A percentile compares a stretch with the other conserved stretches of the same genome.
phyloP scores from a whole-genome alignment of 2,797 vertebrate genomes.

The Schizopygopsis malacanthus region DNA sequence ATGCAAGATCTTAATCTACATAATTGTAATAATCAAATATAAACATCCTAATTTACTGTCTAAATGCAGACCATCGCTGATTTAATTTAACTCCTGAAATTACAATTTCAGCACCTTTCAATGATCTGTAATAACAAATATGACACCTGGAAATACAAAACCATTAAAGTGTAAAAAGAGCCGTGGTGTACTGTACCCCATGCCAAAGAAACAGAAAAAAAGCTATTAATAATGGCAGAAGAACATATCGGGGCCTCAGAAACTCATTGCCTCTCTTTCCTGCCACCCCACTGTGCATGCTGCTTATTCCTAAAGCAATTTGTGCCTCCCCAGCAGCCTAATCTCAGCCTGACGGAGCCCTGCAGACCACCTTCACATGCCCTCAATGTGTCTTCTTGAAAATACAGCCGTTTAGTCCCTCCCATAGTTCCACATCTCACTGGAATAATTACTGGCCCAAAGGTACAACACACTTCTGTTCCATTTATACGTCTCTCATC shows the following conservation, averaged over 20 bases:
- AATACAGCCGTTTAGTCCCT: constrained; percentile 24
- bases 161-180: not conserved
- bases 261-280: constrained; percentile 39
- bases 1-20: not conserved
- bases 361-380: constrained; percentile 33
- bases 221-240: constrained; percentile 25
- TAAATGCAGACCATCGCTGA: not conserved
- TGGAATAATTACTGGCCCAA: constrained; percentile 47
- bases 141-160: not conserved
- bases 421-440: constrained; percentile 11
- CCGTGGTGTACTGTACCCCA: not conserved
- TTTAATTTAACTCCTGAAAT: not conserved
- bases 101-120: not conserved
- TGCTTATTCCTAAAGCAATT: constrained; percentile 45
- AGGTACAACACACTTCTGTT: constrained; percentile 19
- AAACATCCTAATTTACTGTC: not conserved
- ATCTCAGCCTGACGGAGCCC: constrained; percentile 37
- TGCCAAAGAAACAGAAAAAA: constrained; percentile 25
- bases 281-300: not conserved
- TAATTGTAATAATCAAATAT: not conserved
- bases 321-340: constrained; percentile 41
- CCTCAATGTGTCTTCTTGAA: constrained; percentile 34
- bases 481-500: constrained; percentile 36
- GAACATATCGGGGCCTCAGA: constrained; percentile 14
- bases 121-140: not conserved